Evolutionary conservation across 2,797 vertebrate genomes (phyloP), one percentile per base, ranked within the genome.

Genomic region (Aythya fuligula): DNA sequence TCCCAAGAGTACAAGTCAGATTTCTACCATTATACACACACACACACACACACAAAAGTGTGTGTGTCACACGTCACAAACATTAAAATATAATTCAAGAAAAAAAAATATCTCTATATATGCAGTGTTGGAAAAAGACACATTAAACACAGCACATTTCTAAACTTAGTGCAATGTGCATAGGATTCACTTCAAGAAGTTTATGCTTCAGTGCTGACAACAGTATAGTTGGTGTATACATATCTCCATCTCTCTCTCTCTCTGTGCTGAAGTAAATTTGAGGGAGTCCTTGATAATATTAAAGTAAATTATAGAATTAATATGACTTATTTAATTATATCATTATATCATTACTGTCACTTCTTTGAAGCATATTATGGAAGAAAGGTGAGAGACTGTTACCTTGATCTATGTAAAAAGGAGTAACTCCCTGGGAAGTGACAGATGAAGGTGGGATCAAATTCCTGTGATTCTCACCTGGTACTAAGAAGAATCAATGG

Each of bases 351-450:
- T 80, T 77, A 47, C 34, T 65, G 84, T 69, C 11, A 57, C 3
- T 72, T 15, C 6, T 73, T 65, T 71, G 32, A 94, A 61, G 6
- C 51, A 72, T 43, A 66, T 30, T 64, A 14, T 30, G 24, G 36
- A 80, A 83, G 22, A 84, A 85, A 79, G 69, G 9, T 58, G 32
- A 51, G 82, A 76, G 30, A 13, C 18, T 62, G 11, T 39, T 34
- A 6, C 0, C 0, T 3, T 79, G 30, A 62, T 66, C 32, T 38
- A 0, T 65, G 54, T 36, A 87, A 79, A 66, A 15, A 41, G 41
- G 13, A 79, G 57, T 64, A 51, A 70, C 19, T 67, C 28, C 24
- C 27, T 72, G 13, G n/a, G 32, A 82, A 75, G 58, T 57, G n/a
- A 54, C 8, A 85, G 30, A 20, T 47, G 6, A 9, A 75, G 25